These are phyloP conservation scores for Meloidogyne floridensis DNA, from an alignment of 1,140 invertebrate genomes.

Conservation along the genomic window DNA sequence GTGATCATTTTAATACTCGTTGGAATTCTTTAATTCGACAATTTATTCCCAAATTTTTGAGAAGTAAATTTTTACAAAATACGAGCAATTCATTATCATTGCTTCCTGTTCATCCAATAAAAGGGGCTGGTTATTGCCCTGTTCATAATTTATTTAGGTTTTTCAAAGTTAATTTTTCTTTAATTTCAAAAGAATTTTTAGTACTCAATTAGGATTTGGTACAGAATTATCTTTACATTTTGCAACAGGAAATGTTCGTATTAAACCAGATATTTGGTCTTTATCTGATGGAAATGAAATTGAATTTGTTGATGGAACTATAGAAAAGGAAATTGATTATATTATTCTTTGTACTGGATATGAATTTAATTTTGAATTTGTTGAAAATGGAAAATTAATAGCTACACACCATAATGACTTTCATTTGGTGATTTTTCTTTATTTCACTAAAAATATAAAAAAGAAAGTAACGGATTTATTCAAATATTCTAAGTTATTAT, in stretches of 20 bases:
- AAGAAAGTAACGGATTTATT: no score
- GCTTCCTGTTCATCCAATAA: slow-evolving; percentile 1
- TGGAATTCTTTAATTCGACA: slow-evolving; percentile 14
- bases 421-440: slow-evolving; percentile 12
- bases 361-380: slow-evolving; percentile 30
- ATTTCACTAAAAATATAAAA: no score
- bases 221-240: slow-evolving; percentile 14
- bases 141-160: slow-evolving; percentile 1
- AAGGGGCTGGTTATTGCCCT: neutral
- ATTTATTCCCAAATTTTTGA: neutral
- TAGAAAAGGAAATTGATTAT: slow-evolving; percentile 26
- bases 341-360: slow-evolving; percentile 33
- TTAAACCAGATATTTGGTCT: slow-evolving; percentile 33
- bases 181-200: slow-evolving; percentile 15
- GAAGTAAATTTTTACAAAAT: neutral
- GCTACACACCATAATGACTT: slow-evolving; percentile 34
- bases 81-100: neutral
- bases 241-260: slow-evolving; percentile 24
- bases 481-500: no score
- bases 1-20: slow-evolving; percentile 23
- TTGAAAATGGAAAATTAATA: slow-evolving; percentile 36
- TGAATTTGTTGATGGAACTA: slow-evolving; percentile 26
- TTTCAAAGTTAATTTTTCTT: neutral
- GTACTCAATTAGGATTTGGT: slow-evolving; percentile 32
- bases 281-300: slow-evolving; percentile 25